A percentile compares a stretch with the other conserved stretches of the same genome.
These are phyloP conservation scores for Phaethon lepturus DNA, from an alignment of 2,113 vertebrate species.

Conservation along the genomic window DNA sequence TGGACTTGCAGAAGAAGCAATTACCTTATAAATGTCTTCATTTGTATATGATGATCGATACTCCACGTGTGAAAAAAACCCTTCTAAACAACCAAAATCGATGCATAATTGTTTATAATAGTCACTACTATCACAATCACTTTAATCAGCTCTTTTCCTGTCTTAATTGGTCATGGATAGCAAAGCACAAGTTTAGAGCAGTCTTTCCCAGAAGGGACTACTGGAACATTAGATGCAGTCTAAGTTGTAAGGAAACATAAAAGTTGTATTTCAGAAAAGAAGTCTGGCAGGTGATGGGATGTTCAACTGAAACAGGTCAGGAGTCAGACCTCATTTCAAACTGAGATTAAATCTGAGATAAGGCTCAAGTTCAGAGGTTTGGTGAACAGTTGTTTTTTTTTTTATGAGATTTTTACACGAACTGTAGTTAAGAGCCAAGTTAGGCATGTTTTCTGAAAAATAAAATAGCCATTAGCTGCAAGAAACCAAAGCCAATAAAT, in stretches of 20 bases:
- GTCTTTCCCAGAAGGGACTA: background rate
- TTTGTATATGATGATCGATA: background rate
- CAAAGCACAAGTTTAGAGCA: background rate
- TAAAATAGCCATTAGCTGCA: background rate
- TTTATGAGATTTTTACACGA: slow-evolving; percentile 1
- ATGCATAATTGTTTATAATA: background rate
- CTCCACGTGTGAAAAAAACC: background rate
- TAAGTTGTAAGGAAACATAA: background rate
- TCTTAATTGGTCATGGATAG: background rate
- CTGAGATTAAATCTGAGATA: background rate
- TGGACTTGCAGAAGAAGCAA: background rate
- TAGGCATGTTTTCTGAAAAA: slow-evolving; percentile 15
- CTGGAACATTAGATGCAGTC: background rate
- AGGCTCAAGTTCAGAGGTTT: slow-evolving; percentile 3
- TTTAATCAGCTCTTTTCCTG: background rate
- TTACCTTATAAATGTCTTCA: background rate
- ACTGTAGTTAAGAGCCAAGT: background rate
- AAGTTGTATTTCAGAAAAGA: background rate
- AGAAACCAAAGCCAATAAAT: background rate
- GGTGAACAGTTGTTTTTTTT: background rate
- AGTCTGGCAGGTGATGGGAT: background rate
- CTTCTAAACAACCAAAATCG: background rate
- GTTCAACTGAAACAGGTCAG: background rate
- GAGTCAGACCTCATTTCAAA: background rate
- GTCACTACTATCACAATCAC: background rate